Percentiles rank a stretch among this genome's conserved stretches.
phyloP scores from a whole-genome alignment of 2,797 vertebrate genomes.

The Thamnophis elegans region DNA sequence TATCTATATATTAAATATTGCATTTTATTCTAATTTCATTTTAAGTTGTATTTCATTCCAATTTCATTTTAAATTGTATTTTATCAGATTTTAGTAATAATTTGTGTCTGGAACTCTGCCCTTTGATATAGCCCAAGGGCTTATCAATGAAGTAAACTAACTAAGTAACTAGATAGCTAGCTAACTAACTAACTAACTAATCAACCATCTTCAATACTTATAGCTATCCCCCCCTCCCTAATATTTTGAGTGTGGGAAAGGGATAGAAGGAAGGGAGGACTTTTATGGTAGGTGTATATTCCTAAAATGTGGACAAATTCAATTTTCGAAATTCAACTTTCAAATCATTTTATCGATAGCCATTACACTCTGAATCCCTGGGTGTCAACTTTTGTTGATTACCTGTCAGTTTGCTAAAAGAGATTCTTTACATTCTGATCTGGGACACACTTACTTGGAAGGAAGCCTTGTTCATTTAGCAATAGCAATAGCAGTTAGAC shows the following conservation, averaged over 20 bases:
- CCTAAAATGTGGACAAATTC: background rate
- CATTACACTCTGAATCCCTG: background rate
- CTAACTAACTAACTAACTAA: too few species aligned
- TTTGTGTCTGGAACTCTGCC: too few species aligned
- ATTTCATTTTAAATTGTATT: too few species aligned
- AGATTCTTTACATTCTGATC: background rate
- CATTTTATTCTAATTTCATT: too few species aligned
- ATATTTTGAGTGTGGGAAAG: background rate
- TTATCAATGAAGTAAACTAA: too few species aligned
- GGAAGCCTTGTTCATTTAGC: background rate
- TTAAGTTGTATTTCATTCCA: too few species aligned
- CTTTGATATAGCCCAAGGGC: too few species aligned
- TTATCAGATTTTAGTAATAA: too few species aligned
- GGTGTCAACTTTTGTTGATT: background rate
- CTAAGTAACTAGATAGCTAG: too few species aligned
- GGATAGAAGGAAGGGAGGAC: background rate
- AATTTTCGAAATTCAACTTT: background rate
- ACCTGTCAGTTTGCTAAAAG: background rate
- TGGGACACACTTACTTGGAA: background rate
- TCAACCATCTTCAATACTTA: background rate
- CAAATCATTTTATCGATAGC: background rate
- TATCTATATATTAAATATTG: too few species aligned
- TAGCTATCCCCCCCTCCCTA: background rate
- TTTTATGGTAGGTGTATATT: background rate
- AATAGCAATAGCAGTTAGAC: too few species aligned